Percentiles rank a stretch among this genome's conserved stretches.
Conservation (phyloP, 2,797 vertebrate genomes). For the Aeoliscus strigatus region DNA sequence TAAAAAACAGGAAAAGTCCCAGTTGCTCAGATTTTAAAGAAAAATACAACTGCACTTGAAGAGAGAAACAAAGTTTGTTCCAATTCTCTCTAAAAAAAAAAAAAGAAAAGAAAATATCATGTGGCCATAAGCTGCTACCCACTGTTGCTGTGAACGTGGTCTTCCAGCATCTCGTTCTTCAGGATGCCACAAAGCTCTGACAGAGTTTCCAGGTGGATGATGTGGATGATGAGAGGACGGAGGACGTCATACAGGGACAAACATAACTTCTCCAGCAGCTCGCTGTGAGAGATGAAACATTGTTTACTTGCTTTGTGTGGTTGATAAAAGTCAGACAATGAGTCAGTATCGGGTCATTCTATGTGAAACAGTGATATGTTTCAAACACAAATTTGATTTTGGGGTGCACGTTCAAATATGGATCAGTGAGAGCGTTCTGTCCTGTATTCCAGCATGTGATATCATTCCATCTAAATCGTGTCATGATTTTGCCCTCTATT, state of each 20-base stretch:
- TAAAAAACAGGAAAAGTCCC: neutral
- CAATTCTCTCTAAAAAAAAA: too few species aligned
- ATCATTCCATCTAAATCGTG: too few species aligned
- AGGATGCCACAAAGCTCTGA: conserved; percentile 97
- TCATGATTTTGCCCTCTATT: too few species aligned
- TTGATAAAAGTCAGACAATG: neutral
- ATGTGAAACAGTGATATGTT: neutral
- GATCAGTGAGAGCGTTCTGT: neutral
- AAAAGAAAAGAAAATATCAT: too few species aligned
- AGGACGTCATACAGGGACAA: conserved; percentile 93
- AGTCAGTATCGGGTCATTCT: neutral
- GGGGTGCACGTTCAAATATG: too few species aligned
- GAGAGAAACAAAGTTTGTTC: too few species aligned
- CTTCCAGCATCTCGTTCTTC: conserved; percentile 98
- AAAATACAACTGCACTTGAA: neutral
- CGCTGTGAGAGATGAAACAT: conserved; percentile 69
- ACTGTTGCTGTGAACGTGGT: conserved; percentile 97
- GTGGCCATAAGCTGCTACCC: conserved; percentile 20
- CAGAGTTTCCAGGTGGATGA: conserved; percentile 94
- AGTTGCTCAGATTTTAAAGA: conserved; percentile 3
- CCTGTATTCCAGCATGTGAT: too few species aligned
- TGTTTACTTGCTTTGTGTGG: conserved; percentile 14
- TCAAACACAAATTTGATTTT: too few species aligned
- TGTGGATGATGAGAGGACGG: conserved; percentile 94
- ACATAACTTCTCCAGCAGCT: conserved; percentile 92